Conservation (phyloP, 2,888 invertebrate genomes). For the Macroteleia sp. region DNA sequence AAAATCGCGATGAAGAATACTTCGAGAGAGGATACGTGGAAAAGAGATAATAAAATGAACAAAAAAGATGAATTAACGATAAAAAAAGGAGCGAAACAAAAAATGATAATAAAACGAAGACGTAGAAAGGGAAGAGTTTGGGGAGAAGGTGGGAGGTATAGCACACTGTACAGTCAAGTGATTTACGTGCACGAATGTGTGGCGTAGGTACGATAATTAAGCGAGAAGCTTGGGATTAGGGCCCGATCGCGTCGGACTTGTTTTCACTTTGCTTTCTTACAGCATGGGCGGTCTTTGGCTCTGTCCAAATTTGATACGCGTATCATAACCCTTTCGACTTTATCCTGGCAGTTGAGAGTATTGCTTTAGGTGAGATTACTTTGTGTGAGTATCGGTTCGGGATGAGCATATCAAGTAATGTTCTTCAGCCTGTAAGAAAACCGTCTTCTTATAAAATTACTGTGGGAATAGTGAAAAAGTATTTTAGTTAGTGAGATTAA, state of each 20-base stretch:
- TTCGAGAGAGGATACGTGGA: constrained; percentile 27
- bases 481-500: too few relatives aligned
- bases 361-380: constrained; percentile 53
- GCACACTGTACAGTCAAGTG: constrained; percentile 74
- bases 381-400: constrained; percentile 28
- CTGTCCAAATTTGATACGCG: constrained; percentile 80
- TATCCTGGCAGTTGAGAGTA: constrained; percentile 63
- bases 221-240: constrained; percentile 73
- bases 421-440: too few relatives aligned
- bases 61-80: constrained; percentile 48
- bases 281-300: constrained; percentile 80
- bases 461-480: too few relatives aligned
- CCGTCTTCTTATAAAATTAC: too few relatives aligned
- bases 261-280: constrained; percentile 67
- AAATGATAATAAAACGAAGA: constrained; percentile 20
- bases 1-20: constrained; percentile 59
- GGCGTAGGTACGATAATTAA: constrained; percentile 81
- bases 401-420: constrained; percentile 40
- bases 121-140: background rate
- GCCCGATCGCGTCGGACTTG: constrained; percentile 70
- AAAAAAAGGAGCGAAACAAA: too few relatives aligned
- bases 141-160: constrained; percentile 51
- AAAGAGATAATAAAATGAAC: constrained; percentile 23
- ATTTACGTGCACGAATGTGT: constrained; percentile 80
- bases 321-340: constrained; percentile 78